These are phyloP conservation scores for Crotalus tigris DNA, from an alignment of 2,113 vertebrate species.

Conservation along the genomic window DNA sequence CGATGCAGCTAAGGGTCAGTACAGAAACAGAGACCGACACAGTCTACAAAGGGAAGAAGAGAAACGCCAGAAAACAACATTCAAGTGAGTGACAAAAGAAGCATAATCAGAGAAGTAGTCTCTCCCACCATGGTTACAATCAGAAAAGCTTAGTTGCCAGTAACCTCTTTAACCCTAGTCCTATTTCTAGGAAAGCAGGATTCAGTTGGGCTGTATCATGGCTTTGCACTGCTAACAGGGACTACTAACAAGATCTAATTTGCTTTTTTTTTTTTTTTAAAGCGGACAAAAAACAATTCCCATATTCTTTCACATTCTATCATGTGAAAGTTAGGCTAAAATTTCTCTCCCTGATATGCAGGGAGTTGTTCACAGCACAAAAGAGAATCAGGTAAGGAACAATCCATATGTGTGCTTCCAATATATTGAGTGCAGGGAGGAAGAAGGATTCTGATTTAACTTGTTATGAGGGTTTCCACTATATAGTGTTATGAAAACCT, in stretches of 20 bases:
- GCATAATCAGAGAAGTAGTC: neutral
- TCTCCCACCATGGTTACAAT: neutral
- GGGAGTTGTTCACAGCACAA: neutral
- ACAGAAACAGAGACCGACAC: conserved; percentile 96
- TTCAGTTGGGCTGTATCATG: neutral
- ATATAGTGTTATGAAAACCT: neutral
- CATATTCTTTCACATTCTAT: neutral
- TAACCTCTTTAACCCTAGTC: neutral
- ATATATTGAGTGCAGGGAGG: neutral
- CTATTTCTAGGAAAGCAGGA: neutral
- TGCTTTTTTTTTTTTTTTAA: neutral
- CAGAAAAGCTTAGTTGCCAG: neutral
- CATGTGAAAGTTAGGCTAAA: neutral
- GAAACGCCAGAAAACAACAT: neutral
- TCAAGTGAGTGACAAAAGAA: neutral
- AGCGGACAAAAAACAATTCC: neutral
- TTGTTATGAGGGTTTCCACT: neutral
- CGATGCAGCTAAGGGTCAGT: conserved; percentile 93
- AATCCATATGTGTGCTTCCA: neutral
- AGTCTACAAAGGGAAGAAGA: conserved; percentile 72
- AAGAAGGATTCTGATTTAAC: neutral
- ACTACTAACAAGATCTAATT: neutral
- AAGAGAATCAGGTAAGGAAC: neutral
- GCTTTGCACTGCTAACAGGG: neutral
- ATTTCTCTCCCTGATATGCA: neutral